phyloP scores from a whole-genome alignment of 2,113 vertebrate species.

The Lichenostomus cassidix region DNA sequence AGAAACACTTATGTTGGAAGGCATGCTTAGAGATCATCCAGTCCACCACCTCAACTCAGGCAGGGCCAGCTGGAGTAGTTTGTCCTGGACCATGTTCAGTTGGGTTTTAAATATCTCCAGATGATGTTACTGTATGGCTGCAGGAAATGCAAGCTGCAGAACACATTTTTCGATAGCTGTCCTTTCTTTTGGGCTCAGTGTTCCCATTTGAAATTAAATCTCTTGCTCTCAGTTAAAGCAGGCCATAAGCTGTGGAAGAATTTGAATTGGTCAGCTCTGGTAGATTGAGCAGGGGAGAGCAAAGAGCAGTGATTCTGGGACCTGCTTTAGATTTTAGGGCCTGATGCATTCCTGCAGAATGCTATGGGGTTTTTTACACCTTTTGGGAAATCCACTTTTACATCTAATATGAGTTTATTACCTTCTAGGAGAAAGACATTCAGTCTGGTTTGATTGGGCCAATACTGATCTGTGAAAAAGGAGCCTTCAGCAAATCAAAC shows the following conservation, averaged over 20 bases:
- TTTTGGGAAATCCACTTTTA: neutral
- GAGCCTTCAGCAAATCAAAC: conserved; percentile 71
- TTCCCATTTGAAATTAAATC: neutral
- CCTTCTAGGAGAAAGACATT: conserved; percentile 87
- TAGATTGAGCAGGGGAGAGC: neutral
- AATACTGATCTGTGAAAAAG: conserved; percentile 86
- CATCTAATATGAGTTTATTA: neutral
- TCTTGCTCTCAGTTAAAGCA: neutral
- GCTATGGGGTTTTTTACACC: rapidly evolving
- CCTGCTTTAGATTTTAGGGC: neutral
- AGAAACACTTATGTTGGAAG: neutral
- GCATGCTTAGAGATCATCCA: neutral
- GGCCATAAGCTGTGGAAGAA: neutral
- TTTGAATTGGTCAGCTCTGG: neutral
- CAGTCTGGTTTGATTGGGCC: conserved; percentile 93
- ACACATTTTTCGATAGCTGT: neutral
- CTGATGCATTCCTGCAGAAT: neutral
- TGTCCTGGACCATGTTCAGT: neutral
- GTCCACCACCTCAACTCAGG: neutral
- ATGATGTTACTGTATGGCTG: neutral
- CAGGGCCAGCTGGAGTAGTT: neutral
- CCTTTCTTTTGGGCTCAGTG: neutral
- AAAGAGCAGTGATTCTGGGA: neutral
- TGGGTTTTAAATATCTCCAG: neutral
- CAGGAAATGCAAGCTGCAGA: neutral